Base-by-base conservation (phyloP, 2,888 invertebrate genomes). In the Phortica magna region DNA sequence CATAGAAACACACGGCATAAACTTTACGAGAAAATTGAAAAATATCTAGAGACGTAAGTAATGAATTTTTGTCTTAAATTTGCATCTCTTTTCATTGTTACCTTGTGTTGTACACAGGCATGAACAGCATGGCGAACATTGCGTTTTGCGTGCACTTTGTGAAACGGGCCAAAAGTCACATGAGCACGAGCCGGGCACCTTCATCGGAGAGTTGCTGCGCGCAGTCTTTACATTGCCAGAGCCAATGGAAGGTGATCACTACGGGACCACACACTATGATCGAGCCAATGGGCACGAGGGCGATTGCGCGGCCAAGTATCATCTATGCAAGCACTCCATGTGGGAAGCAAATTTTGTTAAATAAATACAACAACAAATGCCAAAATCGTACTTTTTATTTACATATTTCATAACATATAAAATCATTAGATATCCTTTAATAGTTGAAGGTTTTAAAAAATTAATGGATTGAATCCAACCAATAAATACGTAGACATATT, bases 111-210 rank as follows among this genome's bases (percentile, higher is more conserved):
- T 19, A 0, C 39, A 31, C 73, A 92, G 92, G 59, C 89, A 89
- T 53, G 90, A 89, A n/a, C 87, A 87, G 59, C 84, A 91, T 78
- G 93, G 93, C 0, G 91, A 90, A 78, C 91, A 92, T 42, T 93
- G 93, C 84, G 91, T 93, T 1, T 84, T 93, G 53, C 93, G 92
- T 73, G 92, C 93, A 1, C 91, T 93, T 70, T 93, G 93, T 83
- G 92, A 92, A 72, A 93, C 93, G 0, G 93, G 93, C 1, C 91
- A 92, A 76, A 90, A 90, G 74, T 84, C 85, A 0, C 55, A 82
- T 7, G 91, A 92, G 48, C 75, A 74, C 0, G 84, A 84, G 7
- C 92, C 92, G 0, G 89, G 89, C 14, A 88, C 89, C 68, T 91
- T 92, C 81, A 85, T 91, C 17, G 88, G 87, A 2, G 92, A 92